Evolutionary conservation across 2,113 vertebrate species (phyloP).

Genomic region (Cromileptes altivelis): DNA sequence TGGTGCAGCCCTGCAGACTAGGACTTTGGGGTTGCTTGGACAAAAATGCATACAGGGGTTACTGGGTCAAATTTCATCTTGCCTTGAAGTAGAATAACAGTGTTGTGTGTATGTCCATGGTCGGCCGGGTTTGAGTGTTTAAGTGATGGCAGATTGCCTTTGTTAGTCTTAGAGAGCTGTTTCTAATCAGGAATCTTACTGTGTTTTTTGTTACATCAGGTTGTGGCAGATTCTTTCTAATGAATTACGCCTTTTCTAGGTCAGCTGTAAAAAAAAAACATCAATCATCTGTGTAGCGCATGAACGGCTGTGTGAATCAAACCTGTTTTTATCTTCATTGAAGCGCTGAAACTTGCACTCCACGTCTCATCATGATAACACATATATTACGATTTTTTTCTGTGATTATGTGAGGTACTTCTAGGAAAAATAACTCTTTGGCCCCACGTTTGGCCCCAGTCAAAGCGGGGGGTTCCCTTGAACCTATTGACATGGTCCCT

Average conservation of each 20-base stretch:
- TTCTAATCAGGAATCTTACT: slow-evolving; percentile 41
- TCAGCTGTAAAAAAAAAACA: neutral
- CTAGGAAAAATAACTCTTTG: slow-evolving; percentile 27
- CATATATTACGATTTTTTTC: neutral
- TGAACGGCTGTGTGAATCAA: neutral
- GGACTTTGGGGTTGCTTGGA: slow-evolving; percentile 37
- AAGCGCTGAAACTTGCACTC: neutral
- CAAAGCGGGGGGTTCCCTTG: slow-evolving; percentile 32
- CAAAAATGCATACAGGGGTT: slow-evolving; percentile 37
- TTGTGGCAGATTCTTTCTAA: slow-evolving; percentile 9
- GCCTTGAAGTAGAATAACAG: slow-evolving; percentile 46
- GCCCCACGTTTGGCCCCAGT: slow-evolving; percentile 47
- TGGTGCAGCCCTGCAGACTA: slow-evolving; percentile 20
- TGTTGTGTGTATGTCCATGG: neutral
- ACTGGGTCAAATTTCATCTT: slow-evolving; percentile 56
- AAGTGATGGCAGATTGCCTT: slow-evolving; percentile 51
- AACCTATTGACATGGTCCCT: slow-evolving; percentile 32
- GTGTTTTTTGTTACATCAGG: slow-evolving; percentile 7
- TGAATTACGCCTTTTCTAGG: neutral
- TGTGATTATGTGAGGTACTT: neutral
- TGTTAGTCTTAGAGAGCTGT: slow-evolving; percentile 34
- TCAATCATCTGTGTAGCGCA: slow-evolving; percentile 5
- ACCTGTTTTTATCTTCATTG: neutral
- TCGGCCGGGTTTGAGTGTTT: slow-evolving; percentile 15
- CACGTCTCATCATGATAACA: neutral